Conservation (phyloP, 2,888 invertebrate species). For the Strigamia crassipes region DNA sequence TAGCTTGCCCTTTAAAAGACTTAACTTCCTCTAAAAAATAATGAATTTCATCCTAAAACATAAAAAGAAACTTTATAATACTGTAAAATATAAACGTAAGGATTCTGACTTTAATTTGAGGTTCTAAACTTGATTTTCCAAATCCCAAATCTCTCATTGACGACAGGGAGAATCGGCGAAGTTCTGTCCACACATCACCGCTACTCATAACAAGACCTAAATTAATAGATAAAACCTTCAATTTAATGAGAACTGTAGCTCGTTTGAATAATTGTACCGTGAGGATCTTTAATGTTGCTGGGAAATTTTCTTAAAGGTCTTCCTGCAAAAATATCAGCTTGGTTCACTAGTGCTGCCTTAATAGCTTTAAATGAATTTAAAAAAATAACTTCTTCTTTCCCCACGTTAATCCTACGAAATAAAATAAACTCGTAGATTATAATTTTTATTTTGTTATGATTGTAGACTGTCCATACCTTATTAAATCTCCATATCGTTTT, state of each 20-base stretch:
- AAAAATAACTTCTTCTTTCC: not conserved
- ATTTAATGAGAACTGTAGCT: not conserved
- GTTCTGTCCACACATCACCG: not conserved
- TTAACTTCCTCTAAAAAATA: not conserved
- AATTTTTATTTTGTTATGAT: not conserved
- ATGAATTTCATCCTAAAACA: not conserved
- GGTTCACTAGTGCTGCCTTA: not conserved
- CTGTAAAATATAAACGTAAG: too few relatives aligned
- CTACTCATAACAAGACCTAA: not conserved
- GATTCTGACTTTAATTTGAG: not conserved
- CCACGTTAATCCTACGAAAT: not conserved
- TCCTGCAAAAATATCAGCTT: not conserved
- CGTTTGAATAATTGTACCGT: not conserved
- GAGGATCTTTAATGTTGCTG: not conserved
- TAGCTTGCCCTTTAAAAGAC: not conserved
- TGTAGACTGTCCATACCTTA: not conserved
- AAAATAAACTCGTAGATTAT: not conserved
- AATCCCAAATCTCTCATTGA: not conserved
- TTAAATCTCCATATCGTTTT: not conserved
- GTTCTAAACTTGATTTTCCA: constrained; percentile 1
- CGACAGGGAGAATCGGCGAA: not conserved
- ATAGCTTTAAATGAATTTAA: not conserved
- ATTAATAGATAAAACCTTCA: not conserved
- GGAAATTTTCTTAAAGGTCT: not conserved
- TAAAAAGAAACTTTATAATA: too few relatives aligned